Percentiles rank a stretch among this genome's conserved stretches.
These are phyloP conservation scores for Chlorocebus sabaeus DNA, from an alignment of 2,113 vertebrate species.

Conservation along the genomic window DNA sequence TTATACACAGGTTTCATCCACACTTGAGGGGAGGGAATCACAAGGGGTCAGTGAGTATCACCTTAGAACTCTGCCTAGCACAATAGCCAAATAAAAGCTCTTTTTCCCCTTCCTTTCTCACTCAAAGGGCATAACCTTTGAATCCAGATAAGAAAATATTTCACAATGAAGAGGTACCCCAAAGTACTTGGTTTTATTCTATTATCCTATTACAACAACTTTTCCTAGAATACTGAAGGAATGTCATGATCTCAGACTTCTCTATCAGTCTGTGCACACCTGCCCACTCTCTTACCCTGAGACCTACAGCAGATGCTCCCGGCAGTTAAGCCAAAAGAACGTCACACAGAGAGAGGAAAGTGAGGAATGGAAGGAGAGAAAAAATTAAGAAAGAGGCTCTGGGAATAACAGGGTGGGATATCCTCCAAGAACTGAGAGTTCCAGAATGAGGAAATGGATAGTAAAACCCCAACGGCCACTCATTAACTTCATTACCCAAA, in stretches of 20 bases:
- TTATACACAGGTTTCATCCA: not conserved
- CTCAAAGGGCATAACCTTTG: not conserved
- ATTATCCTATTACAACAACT: not conserved
- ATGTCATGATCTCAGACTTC: not conserved
- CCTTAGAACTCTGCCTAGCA: not conserved
- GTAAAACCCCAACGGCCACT: not conserved
- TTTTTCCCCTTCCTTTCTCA: not conserved
- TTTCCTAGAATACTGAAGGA: not conserved
- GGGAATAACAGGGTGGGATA: not conserved
- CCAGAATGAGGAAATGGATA: not conserved
- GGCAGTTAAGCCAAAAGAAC: not conserved
- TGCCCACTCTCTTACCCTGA: not conserved
- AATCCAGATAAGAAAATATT: not conserved
- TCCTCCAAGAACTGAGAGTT: not conserved
- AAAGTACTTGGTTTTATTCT: not conserved
- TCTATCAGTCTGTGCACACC: not conserved
- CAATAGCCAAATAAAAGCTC: not conserved
- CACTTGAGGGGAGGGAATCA: not conserved
- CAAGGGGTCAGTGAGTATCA: not conserved
- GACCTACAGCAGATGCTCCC: not conserved
- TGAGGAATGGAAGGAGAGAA: not conserved
- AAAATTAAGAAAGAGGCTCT: not conserved
- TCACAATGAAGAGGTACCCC: not conserved
- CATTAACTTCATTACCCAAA: not conserved
- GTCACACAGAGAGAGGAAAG: not conserved